A percentile compares a stretch with the other conserved stretches of the same genome.
These are phyloP conservation scores for Natrix natrix DNA, from an alignment of 2,797 vertebrate genomes.

Conservation along the genomic window DNA sequence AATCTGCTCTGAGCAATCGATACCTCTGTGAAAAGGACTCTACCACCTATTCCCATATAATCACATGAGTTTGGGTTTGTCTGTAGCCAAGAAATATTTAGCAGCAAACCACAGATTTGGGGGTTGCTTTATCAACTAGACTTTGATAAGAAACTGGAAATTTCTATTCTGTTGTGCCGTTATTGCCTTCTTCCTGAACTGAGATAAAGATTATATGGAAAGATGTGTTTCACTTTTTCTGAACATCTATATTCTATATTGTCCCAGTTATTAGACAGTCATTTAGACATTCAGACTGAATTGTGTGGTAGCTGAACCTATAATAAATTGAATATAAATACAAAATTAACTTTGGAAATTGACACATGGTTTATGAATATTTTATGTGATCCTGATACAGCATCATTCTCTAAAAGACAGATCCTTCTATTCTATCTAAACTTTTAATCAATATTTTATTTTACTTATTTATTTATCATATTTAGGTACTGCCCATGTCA, in stretches of 20 bases:
- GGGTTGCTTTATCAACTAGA: neutral
- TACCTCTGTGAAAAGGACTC: neutral
- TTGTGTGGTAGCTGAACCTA: neutral
- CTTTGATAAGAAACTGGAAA: neutral
- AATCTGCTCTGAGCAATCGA: neutral
- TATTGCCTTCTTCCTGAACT: neutral
- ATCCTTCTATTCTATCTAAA: neutral
- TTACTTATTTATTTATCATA: neutral
- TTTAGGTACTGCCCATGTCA: neutral
- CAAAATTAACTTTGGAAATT: neutral
- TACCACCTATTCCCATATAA: neutral
- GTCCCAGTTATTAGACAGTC: neutral
- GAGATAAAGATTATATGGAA: neutral
- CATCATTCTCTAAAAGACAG: neutral
- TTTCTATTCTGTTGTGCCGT: neutral
- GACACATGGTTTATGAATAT: neutral
- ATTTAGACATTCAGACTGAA: neutral
- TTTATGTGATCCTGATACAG: neutral
- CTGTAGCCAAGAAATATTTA: neutral
- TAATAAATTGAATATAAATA: neutral
- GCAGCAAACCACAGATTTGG: neutral
- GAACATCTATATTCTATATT: neutral
- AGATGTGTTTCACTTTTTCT: neutral
- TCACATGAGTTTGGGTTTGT: neutral
- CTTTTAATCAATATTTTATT: neutral